Evolutionary conservation across 1,140 invertebrate species (phyloP).

Genomic region (Triops longicaudatus): DNA sequence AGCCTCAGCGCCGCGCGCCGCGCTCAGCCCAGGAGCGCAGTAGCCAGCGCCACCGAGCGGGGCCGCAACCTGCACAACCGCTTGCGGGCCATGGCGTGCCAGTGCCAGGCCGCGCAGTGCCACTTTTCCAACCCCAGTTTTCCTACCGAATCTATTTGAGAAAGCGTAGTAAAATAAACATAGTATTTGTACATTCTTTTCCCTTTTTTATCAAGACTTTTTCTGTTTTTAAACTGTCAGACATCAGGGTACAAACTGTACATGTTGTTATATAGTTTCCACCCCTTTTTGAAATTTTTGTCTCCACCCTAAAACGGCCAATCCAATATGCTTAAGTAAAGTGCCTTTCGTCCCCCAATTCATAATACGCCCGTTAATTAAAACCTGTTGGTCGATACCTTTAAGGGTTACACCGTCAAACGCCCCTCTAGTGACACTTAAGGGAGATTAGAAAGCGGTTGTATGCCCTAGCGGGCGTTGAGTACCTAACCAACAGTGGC

Average conservation of each 20-base stretch:
- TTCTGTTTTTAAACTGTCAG: background rate
- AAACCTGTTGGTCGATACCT: too few relatives aligned
- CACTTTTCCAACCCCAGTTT: conserved; percentile 26
- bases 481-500: too few relatives aligned
- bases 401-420: too few relatives aligned
- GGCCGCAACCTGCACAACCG: conserved; percentile 20
- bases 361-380: too few relatives aligned
- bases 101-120: conserved; percentile 27
- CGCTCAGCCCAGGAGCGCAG: background rate
- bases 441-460: too few relatives aligned
- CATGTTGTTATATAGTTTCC: background rate
- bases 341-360: background rate
- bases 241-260: background rate
- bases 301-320: background rate
- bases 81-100: conserved; percentile 23
- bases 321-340: background rate
- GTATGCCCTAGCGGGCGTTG: too few relatives aligned
- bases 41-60: background rate
- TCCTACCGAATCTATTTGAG: background rate
- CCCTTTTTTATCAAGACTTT: too few relatives aligned
- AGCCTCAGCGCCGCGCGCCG: too few relatives aligned
- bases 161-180: conserved; percentile 1
- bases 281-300: background rate
- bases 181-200: background rate
- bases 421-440: too few relatives aligned